Conservation (phyloP, 2,113 vertebrate genomes). For the Speoplatyrhinus poulsoni region DNA sequence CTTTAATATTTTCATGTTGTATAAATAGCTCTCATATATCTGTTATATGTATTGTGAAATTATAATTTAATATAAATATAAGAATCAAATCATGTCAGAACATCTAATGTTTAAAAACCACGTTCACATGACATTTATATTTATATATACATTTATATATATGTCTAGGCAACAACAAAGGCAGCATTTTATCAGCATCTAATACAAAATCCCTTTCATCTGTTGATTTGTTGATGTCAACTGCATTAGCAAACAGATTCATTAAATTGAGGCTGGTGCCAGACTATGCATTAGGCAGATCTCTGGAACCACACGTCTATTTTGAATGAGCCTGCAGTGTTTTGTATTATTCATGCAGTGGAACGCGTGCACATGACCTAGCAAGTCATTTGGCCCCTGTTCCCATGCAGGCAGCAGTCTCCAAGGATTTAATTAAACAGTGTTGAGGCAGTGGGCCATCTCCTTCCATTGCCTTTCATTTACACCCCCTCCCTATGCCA, state of each 20-base stretch:
- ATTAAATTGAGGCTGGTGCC: slow-evolving; percentile 31
- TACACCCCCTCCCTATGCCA: slow-evolving; percentile 36
- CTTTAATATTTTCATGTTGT: not conserved
- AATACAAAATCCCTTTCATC: not conserved
- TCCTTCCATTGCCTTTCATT: slow-evolving; percentile 49
- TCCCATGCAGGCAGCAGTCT: slow-evolving; percentile 64
- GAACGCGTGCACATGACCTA: slow-evolving; percentile 65
- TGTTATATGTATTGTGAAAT: not conserved
- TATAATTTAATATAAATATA: not conserved
- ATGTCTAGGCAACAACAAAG: too few species aligned
- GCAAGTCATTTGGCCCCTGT: slow-evolving; percentile 67
- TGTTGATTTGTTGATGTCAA: not conserved
- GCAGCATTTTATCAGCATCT: not conserved
- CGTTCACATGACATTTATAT: too few species aligned
- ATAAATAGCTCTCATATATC: not conserved
- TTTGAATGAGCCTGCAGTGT: slow-evolving; percentile 65
- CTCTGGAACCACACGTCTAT: slow-evolving; percentile 53
- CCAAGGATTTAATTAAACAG: slow-evolving; percentile 72
- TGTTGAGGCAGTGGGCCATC: slow-evolving; percentile 60
- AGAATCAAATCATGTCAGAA: too few species aligned
- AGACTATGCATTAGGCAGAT: slow-evolving; percentile 44
- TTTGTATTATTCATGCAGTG: slow-evolving; percentile 72
- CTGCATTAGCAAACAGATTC: slow-evolving; percentile 11
- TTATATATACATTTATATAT: too few species aligned
- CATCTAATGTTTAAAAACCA: too few species aligned